Evolutionary conservation across 1,140 invertebrate genomes (phyloP), one percentile per base, ranked within the genome.

Genomic region (Pseudomyrmex pallidus): DNA sequence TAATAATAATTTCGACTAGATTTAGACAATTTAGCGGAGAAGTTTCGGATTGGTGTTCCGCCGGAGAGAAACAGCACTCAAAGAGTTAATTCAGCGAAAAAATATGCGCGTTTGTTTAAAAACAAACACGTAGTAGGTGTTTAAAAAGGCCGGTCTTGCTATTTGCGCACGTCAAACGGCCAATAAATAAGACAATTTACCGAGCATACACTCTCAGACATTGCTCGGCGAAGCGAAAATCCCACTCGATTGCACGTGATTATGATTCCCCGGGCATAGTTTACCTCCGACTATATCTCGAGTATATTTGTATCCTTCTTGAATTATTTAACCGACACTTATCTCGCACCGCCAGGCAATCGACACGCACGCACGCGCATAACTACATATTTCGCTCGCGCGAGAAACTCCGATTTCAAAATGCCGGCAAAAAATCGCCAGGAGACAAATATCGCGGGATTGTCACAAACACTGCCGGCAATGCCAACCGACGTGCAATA

Each of bases 161-260:
- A 80, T 80, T 66, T 15, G 66, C 56, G 8, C 66, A 70, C 76
- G 54, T 22, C 54, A 56, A 61, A 59, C 20, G 20, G 66, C 20
- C 52, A 64, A 59, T 80, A 80, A 80, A 80, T 70, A 80, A 70
- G 66, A 80, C 66, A 80, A 80, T 80, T 80, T 72, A 80, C 76
- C 56, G 76, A 80, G 76, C 66, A 13, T 70, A 59, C 76, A 35
- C 35, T 35, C 35, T 48, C 76, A 56, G 54, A 80, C 66, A 72
- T 80, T 80, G 76, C 64, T 70, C 66, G 66, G n/a, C 66, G 76
- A 50, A 59, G 76, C 66, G 76, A 80, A 66, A 59, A 80, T 44
- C 44, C 54, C 76, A 59, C 76, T 80, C 76, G 76, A 72, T 78
- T 52, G 46, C 68, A 59, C n/a, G 64, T 15, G 64, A 52, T 70